phyloP scores from a whole-genome alignment of 2,888 invertebrate genomes.

The Phyllotreta striolata region DNA sequence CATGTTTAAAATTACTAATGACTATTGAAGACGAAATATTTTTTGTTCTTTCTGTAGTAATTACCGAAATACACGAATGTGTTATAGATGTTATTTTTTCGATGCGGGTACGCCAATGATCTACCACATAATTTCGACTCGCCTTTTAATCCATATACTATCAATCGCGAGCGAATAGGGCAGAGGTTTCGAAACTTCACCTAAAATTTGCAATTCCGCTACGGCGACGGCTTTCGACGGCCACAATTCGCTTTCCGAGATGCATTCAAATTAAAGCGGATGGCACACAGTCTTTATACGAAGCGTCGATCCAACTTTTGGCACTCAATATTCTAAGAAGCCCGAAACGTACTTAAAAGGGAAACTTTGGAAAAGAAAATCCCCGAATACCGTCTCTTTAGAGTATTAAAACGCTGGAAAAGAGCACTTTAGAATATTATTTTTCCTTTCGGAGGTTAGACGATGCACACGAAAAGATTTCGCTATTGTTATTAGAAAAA shows the following conservation, averaged over 20 bases:
- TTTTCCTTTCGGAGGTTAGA: slow-evolving; percentile 20
- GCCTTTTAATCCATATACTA: slow-evolving; percentile 21
- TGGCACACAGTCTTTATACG: slow-evolving; percentile 16
- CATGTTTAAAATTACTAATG: not conserved
- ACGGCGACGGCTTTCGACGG: slow-evolving; percentile 6
- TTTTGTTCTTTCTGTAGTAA: no score
- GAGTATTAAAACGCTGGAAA: slow-evolving; percentile 24
- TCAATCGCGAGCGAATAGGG: slow-evolving; percentile 10
- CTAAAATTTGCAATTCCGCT: slow-evolving; percentile 7
- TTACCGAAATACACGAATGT: no score
- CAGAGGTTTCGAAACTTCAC: slow-evolving; percentile 12
- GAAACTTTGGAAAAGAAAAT: slow-evolving; percentile 26
- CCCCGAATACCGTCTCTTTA: slow-evolving; percentile 20
- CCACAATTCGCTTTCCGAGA: slow-evolving; percentile 13
- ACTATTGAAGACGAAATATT: no score
- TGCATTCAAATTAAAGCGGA: slow-evolving; percentile 18
- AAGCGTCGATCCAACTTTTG: slow-evolving; percentile 22
- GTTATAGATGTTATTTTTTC: no score
- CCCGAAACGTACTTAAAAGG: slow-evolving; percentile 17
- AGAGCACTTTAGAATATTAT: slow-evolving; percentile 26
- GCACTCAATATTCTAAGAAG: slow-evolving; percentile 25
- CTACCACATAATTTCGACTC: slow-evolving; percentile 12
- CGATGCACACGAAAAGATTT: slow-evolving; percentile 4
- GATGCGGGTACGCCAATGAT: not conserved
- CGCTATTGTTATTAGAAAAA: not conserved